A percentile compares a stretch with the other conserved stretches of the same genome.
These are phyloP conservation scores for Aleiodes alternator DNA, from an alignment of 2,888 invertebrate genomes.

Conservation along the genomic window DNA sequence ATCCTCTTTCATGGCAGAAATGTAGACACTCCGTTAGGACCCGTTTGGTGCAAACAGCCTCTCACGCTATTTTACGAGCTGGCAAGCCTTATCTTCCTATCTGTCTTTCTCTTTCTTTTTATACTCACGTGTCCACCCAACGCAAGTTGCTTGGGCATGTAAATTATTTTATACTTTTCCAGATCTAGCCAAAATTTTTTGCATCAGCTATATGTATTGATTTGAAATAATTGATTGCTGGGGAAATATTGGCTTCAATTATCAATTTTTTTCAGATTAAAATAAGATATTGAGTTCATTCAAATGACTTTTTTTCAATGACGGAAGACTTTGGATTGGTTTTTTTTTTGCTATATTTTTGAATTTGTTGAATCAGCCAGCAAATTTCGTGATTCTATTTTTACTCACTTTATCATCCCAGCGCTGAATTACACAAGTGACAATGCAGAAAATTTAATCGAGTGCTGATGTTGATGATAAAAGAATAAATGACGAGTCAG, in stretches of 20 bases:
- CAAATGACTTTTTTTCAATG: too few relatives aligned
- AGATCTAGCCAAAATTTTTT: not conserved
- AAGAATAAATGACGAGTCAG: not conserved
- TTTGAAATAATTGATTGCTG: not conserved
- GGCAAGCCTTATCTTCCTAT: conserved; percentile 22
- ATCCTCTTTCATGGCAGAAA: conserved; percentile 32
- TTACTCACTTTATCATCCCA: too few relatives aligned
- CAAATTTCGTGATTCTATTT: too few relatives aligned
- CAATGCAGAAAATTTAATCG: too few relatives aligned
- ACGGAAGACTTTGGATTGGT: too few relatives aligned
- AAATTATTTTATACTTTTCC: conserved; percentile 13
- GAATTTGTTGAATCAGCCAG: too few relatives aligned
- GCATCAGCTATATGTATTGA: not conserved
- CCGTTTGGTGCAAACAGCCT: conserved; percentile 52
- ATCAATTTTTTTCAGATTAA: not conserved
- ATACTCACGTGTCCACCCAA: conserved; percentile 7
- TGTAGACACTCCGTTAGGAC: conserved; percentile 54
- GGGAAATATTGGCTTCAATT: not conserved
- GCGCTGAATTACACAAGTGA: too few relatives aligned
- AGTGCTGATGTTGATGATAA: not conserved
- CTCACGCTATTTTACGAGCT: conserved; percentile 43
- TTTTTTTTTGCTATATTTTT: too few relatives aligned
- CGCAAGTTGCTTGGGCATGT: not conserved
- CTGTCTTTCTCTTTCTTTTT: conserved; percentile 38
- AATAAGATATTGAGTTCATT: too few relatives aligned